A percentile compares a stretch with the other conserved stretches of the same genome.
Conservation (phyloP, 2,113 vertebrate genomes). For the Tragelaphus imberbis region DNA sequence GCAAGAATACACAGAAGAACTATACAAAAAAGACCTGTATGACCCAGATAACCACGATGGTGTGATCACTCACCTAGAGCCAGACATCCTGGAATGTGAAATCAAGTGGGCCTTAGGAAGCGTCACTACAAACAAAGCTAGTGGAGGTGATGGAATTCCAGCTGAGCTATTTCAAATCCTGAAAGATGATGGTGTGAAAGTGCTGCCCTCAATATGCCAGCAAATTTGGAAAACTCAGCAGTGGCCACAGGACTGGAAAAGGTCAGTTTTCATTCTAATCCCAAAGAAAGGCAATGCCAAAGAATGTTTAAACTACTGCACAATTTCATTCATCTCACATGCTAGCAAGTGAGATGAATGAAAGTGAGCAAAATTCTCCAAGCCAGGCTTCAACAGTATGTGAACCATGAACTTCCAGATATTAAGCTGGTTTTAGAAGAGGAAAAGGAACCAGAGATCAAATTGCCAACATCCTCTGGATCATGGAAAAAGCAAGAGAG, state of each 20-base stretch:
- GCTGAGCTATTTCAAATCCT: background rate
- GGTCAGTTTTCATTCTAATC: background rate
- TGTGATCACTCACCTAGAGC: background rate
- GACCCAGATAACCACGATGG: background rate
- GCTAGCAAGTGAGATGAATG: background rate
- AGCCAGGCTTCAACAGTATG: background rate
- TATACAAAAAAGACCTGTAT: background rate
- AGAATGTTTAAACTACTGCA: background rate
- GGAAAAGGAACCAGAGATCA: background rate
- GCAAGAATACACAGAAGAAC: background rate
- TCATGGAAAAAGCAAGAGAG: background rate
- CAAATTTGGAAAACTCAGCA: background rate
- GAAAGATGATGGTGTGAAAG: background rate
- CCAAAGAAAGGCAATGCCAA: background rate
- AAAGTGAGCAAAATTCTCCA: background rate
- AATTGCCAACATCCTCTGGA: background rate
- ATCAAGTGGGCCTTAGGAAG: background rate
- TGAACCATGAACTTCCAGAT: background rate
- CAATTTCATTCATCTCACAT: background rate
- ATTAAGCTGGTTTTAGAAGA: background rate
- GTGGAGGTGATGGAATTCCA: background rate
- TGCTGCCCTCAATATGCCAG: background rate
- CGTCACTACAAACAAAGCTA: background rate
- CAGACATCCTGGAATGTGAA: background rate
- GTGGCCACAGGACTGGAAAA: background rate